Evolutionary conservation across 2,113 vertebrate genomes (phyloP).

Genomic region (Datnioides undecimradiatus): DNA sequence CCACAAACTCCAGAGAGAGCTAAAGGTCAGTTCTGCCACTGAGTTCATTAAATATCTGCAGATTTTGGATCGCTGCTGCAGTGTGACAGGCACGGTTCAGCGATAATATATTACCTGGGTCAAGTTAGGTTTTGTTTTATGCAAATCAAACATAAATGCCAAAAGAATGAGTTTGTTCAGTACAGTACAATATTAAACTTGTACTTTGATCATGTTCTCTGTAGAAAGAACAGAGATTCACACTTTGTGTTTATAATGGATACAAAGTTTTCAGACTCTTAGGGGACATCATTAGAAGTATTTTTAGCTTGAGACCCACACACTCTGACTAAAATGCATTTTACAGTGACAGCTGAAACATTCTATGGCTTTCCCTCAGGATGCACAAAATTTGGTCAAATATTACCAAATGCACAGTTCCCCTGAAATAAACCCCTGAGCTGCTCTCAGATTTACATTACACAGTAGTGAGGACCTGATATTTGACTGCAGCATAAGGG

Average conservation of each 20-base stretch:
- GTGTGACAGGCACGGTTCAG: neutral
- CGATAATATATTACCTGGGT: slow-evolving; percentile 7
- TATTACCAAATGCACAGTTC: slow-evolving; percentile 22
- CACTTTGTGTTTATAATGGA: slow-evolving; percentile 57
- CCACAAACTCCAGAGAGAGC: too few species aligned
- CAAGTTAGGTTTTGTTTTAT: slow-evolving; percentile 28
- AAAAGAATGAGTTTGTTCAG: slow-evolving; percentile 42
- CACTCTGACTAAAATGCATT: slow-evolving; percentile 36
- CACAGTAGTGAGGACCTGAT: neutral
- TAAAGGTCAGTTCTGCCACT: slow-evolving; percentile 47
- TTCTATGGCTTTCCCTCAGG: slow-evolving; percentile 27
- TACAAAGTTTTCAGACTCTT: slow-evolving; percentile 53
- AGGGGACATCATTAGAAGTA: slow-evolving; percentile 73
- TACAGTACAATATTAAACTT: slow-evolving; percentile 18
- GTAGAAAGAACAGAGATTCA: slow-evolving; percentile 31
- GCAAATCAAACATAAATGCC: slow-evolving; percentile 41
- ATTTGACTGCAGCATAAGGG: neutral
- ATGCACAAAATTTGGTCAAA: slow-evolving; percentile 18
- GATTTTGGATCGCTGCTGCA: neutral
- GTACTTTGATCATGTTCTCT: slow-evolving; percentile 47
- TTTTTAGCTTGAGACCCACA: slow-evolving; percentile 56
- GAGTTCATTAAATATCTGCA: neutral
- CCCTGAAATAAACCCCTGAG: slow-evolving; percentile 32
- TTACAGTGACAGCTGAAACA: slow-evolving; percentile 44
- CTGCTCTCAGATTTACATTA: slow-evolving; percentile 8